Base-by-base conservation (phyloP, 2,888 invertebrate genomes). In the Heliconius sara region DNA sequence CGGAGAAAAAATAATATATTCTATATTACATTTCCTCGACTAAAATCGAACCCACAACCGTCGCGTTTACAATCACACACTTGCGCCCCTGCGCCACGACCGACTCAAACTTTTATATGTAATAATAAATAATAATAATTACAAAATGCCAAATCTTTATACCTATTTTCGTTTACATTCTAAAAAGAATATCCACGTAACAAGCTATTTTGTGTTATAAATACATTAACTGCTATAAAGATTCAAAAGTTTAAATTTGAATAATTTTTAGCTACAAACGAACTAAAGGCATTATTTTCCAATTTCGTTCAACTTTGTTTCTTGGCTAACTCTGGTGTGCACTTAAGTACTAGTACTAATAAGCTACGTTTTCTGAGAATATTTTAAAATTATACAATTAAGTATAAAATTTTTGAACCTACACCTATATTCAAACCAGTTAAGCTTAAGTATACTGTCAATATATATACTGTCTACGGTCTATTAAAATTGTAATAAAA, bases 281-380 rank as follows among this genome's bases (percentile, higher is more conserved):
- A 68, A 68, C 43, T 25, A 13, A 43, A 13, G n/a, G 39, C 68
- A 68, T 39, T 68, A 68, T 68, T 39, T n/a, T 10, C 39, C 34
- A 68, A 68, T 34, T 68, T 43, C 16, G n/a, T 39, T n/a, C 39
- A 39, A 68, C n/a, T 68, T 68, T 68, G 68, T 68, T 67, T 34
- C 67, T 34, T 34, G 4, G 43, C 5, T 16, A 39, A 43, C 0
- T 25, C 6, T 25, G n/a, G 3, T 6, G 3, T 39, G n/a, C 25
- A 43, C 1, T 25, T 6, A 2, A 13, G 16, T 27, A 16, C 13
- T 65, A 10, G 5, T 27, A 68, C 12, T 39, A 39, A 39, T 39
- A 12, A 43, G 25, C 3, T 25, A 13, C 12, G 5, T 39, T 68
- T 68, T 68, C n/a, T 19, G 27, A 19, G 0, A 66, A 47, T 47